These are phyloP conservation scores for Beroe forskalii DNA, from an alignment of 37 sponge, comb jelly and placozoan species.

Conservation along the genomic window DNA sequence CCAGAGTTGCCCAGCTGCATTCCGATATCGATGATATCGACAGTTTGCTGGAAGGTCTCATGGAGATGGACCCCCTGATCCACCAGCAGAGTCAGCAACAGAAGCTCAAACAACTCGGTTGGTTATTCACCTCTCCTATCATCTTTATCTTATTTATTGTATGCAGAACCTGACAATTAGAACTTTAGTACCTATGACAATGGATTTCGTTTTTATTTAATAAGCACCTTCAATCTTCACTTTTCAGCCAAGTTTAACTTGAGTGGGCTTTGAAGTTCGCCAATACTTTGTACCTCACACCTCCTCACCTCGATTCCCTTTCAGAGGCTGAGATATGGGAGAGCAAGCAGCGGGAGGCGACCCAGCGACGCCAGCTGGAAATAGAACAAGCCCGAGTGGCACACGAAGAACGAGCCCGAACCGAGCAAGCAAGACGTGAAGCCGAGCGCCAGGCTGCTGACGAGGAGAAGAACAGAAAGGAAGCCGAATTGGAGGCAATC, in stretches of 20 bases:
- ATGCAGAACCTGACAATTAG: too few relatives aligned
- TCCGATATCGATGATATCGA: conserved; percentile 45
- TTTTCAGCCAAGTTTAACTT: too few relatives aligned
- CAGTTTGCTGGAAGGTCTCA: conserved; percentile 37
- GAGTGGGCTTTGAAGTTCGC: too few relatives aligned
- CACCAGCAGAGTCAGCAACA: conserved; percentile 38
- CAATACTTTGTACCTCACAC: too few relatives aligned
- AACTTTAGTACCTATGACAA: too few relatives aligned
- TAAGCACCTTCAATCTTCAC: too few relatives aligned
- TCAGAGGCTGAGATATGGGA: conserved; percentile 19
- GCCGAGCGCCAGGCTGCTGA: background rate
- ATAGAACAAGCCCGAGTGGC: background rate
- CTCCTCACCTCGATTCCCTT: too few relatives aligned
- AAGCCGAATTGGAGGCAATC: conserved; percentile 23
- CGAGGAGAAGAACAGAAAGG: background rate
- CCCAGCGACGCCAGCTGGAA: background rate
- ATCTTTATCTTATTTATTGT: too few relatives aligned
- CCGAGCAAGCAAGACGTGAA: background rate
- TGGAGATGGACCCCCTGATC: conserved; percentile 49
- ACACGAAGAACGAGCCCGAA: background rate
- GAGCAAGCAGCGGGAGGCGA: background rate
- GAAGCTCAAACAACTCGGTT: conserved; percentile 12
- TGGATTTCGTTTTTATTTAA: too few relatives aligned
- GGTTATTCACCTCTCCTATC: too few relatives aligned
- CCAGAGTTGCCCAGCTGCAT: background rate